Base-by-base conservation (phyloP, 2,888 invertebrate genomes). In the Himalopsyche tibetana region DNA sequence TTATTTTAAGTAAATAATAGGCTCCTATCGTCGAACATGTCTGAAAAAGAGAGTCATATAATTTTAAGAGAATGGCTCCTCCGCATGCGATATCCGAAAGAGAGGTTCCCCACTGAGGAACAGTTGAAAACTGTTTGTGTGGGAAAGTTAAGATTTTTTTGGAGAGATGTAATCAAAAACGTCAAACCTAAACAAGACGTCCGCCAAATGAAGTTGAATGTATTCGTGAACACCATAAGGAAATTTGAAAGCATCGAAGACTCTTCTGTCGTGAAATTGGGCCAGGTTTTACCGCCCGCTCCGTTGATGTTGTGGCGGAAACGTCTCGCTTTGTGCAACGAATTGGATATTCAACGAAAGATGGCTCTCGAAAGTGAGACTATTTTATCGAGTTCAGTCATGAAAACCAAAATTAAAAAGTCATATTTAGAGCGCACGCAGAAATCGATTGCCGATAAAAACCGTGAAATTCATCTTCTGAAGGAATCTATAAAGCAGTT, bases 181-280 rank as follows among this genome's bases (percentile, higher is more conserved):
- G 83, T 86, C 12, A 86, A 87, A 83, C 85, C 87, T n/a, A 87
- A 86, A 51, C 28, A 84, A 83, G 85, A 86, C 83, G 80, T 87
- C 17, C 79, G 55, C 42, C 63, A 79, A 63, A 83, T 87, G 28
- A 83, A 51, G 74, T 45, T 83, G 63, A 87, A 87, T 40, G 74
- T 87, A 8, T 87, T 87, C 40, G 87, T 85, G 3, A 83, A 87
- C 15, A 80, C 82, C 15, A 74, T 87, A 63, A 81, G 82, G 9
- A 51, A 74, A n/a, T 85, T 83, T 28, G 87, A 87, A 79, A 42
- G 28, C 19, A 82, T 85, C 19, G 84, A 87, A 82, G 81, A 85
- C n/a, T 74, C 87, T 42, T 84, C 87, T 2, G 81, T 82, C 56
- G 85, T 84, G 11, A 85, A 87, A 56, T n/a, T 85, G 6, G 84